Base-by-base conservation (phyloP, 1,140 invertebrate genomes). In the Ceratina japonica region DNA sequence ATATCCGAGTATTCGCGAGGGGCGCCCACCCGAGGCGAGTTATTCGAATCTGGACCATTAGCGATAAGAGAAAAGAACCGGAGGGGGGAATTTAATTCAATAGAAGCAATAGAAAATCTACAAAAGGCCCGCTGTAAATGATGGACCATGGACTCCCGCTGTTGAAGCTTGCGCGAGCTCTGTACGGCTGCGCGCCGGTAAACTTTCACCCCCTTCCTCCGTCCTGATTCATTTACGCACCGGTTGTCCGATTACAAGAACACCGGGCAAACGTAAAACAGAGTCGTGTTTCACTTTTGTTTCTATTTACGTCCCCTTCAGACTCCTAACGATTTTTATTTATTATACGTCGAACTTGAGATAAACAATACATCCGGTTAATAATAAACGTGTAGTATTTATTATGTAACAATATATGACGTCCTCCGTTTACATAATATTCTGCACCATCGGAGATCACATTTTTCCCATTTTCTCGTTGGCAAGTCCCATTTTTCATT, bases 51-150 rank as follows among this genome's bases (percentile, higher is more conserved):
- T 44, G 2, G 37, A 44, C 37, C 37, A 44, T 56, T 20, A 8
- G 0, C 22, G 59, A 73, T 18, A 20, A 73, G 44, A 75, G 62
- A 15, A 27, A 0, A 12, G 27, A 54, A 16, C 27, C 56, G 13
- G 49, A 52, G 8, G 31, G 15, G 8, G 49, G 22, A 65, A 64
- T 54, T 54, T 74, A 64, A 74, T 64, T 64, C 18, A 22, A 65
- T 65, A 65, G 27, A 37, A 54, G 27, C 18, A 74, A 74, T 37
- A 31, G 72, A 49, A 74, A 74, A 54, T 54, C 1, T 37, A 64
- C 59, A 65, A 65, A 74, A 64, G 61, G 37, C 15, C n/a, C 61
- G n/a, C 15, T 22, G n/a, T 37, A 64, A 64, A 65, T 31, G 27
- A 7, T 49, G 27, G 52, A 22, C n/a, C 44, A 24, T 62, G 27